Evolutionary conservation across 2,888 invertebrate genomes (phyloP), one percentile per base, ranked within the genome.

Genomic region (Polymixis flavicincta): DNA sequence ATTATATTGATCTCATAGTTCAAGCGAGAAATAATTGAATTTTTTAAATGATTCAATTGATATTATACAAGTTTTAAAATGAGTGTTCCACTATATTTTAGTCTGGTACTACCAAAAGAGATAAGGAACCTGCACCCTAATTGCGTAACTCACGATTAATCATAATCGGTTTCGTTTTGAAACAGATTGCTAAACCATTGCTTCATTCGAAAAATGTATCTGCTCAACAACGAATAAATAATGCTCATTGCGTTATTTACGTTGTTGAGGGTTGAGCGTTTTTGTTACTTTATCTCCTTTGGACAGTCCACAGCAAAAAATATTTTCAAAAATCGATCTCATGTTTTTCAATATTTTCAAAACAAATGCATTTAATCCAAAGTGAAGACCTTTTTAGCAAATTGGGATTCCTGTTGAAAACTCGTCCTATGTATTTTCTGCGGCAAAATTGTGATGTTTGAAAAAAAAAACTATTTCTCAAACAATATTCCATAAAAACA

Each of bases 1-100:
- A 66, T 75, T 57, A 50, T 81, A 50, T n/a, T 65, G 81, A 77
- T 78, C 75, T 78, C 75, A 77, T 28, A 25, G 0, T 17, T 17
- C 0, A 65, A 61, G 42, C 17, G 60, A 55, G 25, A 61, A 63
- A 32, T 61, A 50, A 9, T 65, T 74, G 32, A 7, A 14, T 8
- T 9, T 5, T 19, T 11, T 19, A 32, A 7, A 22, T 9, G 19
- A 50, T 50, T 50, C 7, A 17, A 3, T 63, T 25, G 0, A 25
- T 7, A 14, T 14, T 28, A 28, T 65, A 0, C 9, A 3, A 13
- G 19, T 64, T 64, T 45, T 42, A 25, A 45, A 45, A 4, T 22
- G 2, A 9, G 2, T 9, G 14, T 48, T 28, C 5, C 0, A 9
- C 1, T 8, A 14, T 22, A 22, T 28, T 64, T 4, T 25, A 4